These are phyloP conservation scores for Sturnus vulgaris DNA, from an alignment of 2,113 vertebrate genomes.

Conservation along the genomic window DNA sequence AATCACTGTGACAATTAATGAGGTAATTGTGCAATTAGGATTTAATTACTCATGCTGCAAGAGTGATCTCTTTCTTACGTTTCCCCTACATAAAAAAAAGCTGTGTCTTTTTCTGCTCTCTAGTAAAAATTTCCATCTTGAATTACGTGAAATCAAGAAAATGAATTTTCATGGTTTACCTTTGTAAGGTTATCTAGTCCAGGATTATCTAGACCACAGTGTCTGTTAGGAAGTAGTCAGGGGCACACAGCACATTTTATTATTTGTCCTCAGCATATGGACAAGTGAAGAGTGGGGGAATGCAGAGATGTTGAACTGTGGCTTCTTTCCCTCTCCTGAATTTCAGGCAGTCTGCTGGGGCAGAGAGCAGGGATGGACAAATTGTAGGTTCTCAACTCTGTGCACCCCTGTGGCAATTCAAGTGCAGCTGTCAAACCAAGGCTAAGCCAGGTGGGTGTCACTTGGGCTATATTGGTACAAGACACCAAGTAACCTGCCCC, in stretches of 20 bases:
- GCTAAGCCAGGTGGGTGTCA: accelerated
- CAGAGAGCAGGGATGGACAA: not conserved
- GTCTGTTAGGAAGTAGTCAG: not conserved
- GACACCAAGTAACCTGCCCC: not conserved
- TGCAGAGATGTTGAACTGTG: not conserved
- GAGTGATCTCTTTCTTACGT: not conserved
- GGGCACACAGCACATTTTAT: not conserved
- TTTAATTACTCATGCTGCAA: not conserved
- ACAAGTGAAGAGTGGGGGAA: accelerated
- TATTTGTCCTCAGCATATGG: not conserved
- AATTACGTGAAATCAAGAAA: not conserved
- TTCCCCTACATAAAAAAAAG: not conserved
- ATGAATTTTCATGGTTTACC: not conserved
- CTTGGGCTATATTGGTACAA: not conserved
- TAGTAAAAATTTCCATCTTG: not conserved
- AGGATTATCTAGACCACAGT: not conserved
- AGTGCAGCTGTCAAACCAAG: not conserved
- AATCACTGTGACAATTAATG: constrained; percentile 39
- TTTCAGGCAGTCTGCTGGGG: not conserved
- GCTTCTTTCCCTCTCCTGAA: not conserved
- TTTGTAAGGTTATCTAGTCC: not conserved
- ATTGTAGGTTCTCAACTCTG: not conserved
- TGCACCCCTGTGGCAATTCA: not conserved
- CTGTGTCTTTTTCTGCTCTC: not conserved
- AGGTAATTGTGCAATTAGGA: constrained; percentile 30